Base-by-base conservation (phyloP, 2,797 vertebrate species). In the Moxostoma hubbsi region DNA sequence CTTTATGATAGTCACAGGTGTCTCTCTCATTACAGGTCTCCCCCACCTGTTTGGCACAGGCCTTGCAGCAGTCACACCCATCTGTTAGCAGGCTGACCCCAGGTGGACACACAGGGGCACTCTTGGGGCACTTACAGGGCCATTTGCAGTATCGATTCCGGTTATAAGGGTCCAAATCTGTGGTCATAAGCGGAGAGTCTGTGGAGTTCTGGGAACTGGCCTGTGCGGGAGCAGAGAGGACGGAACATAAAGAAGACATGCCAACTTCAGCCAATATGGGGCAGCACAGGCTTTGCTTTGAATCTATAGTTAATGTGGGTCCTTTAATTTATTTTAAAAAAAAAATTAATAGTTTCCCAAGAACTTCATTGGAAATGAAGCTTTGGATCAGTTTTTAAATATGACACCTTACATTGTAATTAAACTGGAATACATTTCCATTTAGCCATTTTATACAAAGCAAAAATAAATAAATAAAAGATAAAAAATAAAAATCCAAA, bases 51-150 rank as follows among this genome's bases (percentile, higher is more conserved):
- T 87, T 93, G 85, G 97, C 97, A 2, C 98, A 99, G 0, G 87
- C 16, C 89, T 95, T 97, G 86, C 98, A 99, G 91, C 98, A 99
- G 53, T 96, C 97, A 2, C 98, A 99, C 88, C 98, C 98, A 0
- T 99, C 98, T 1, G 92, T 95, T 70, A 99, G 87, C 82, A 98
- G 94, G 91, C 98, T 99, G 81, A 98, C 84, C 0, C 98, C 98
- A 0, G 85, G 84, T 0, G 94, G 93, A 72, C 98, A 99, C 67
- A 81, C 84, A 0, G 96, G 96, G 0, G 88, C 71, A 0, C 78
- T 84, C 5, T 73, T 59, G 0, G 97, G 95, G 80, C 98, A 99
- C 64, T 96, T 89, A 1, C 98, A 99, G 0, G 98, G 98, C 98
- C 98, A 99, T 87, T 92, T 95, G 87, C 98, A 99, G 89, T 94